Evolutionary conservation across 2,113 vertebrate species (phyloP).

Genomic region (Dicerorhinus sumatrensis): DNA sequence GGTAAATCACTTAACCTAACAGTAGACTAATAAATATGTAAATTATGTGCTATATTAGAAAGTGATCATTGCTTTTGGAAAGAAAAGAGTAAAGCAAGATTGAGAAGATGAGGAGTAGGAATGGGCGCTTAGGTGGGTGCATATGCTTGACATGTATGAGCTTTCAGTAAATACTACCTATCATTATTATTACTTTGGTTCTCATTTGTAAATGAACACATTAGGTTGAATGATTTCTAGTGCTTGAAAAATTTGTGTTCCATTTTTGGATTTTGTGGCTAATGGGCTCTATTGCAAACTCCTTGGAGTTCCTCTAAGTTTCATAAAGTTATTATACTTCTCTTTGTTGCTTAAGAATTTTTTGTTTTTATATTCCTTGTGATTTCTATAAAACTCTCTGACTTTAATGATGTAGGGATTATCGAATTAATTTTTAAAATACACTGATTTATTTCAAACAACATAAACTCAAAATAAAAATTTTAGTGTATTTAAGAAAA

Average conservation of each 20-base stretch:
- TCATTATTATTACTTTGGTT: not conserved
- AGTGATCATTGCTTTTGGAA: not conserved
- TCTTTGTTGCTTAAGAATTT: not conserved
- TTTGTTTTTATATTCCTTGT: not conserved
- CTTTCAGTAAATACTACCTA: not conserved
- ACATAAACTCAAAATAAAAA: constrained; percentile 73
- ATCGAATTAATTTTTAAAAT: constrained; percentile 70
- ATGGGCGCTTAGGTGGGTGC: not conserved
- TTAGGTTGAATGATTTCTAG: not conserved
- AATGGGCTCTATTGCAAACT: not conserved
- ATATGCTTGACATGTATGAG: not conserved
- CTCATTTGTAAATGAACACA: constrained; percentile 42
- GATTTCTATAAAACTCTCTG: not conserved
- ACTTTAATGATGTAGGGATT: not conserved
- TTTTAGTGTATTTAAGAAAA: constrained; percentile 38
- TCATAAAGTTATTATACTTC: not conserved
- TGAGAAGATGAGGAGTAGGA: not conserved
- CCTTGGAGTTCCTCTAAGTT: constrained; percentile 15
- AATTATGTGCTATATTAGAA: not conserved
- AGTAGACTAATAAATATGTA: not conserved
- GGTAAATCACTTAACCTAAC: not conserved
- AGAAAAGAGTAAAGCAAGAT: constrained; percentile 26
- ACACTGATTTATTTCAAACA: constrained; percentile 65
- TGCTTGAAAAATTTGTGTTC: not conserved
- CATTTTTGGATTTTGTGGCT: constrained; percentile 1